A percentile compares a stretch with the other conserved stretches of the same genome.
Evolutionary conservation across 2,113 vertebrate species (phyloP).

Genomic region (Cyanoderma ruficeps): DNA sequence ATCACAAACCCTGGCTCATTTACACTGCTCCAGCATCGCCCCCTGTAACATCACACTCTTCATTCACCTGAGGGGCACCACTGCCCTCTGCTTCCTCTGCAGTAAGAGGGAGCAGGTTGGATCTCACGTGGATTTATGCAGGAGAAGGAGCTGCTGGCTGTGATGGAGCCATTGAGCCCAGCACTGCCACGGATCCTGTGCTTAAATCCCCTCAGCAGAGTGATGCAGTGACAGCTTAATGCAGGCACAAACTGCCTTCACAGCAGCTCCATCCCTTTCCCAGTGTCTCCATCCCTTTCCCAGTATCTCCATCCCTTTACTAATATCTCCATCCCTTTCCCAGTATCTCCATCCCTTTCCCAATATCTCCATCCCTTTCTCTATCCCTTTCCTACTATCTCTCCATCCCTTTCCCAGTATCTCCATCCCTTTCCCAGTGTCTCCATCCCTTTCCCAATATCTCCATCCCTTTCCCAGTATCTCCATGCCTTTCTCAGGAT

Average conservation of each 20-base stretch:
- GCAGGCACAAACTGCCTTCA: fast-evolving
- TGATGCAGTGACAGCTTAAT: fast-evolving
- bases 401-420: not conserved
- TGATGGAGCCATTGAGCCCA: not conserved
- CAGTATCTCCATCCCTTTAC: no score
- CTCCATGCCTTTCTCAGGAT: not conserved
- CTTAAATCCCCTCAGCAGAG: not conserved
- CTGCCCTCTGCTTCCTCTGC: not conserved
- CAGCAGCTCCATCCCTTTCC: not conserved
- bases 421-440: not conserved
- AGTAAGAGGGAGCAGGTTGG: not conserved
- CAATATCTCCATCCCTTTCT: not conserved
- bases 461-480: not conserved
- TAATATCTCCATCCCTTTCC: no score
- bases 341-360: not conserved
- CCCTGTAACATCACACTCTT: fast-evolving
- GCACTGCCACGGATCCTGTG: fast-evolving
- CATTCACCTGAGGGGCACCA: not conserved
- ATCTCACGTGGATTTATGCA: not conserved
- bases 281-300: not conserved
- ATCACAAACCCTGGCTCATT: not conserved
- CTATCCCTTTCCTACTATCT: not conserved
- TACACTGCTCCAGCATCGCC: not conserved
- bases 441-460: not conserved
- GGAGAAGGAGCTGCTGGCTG: not conserved